Evolutionary conservation across 2,797 vertebrate species (phyloP).

Genomic region (Morelia viridis): DNA sequence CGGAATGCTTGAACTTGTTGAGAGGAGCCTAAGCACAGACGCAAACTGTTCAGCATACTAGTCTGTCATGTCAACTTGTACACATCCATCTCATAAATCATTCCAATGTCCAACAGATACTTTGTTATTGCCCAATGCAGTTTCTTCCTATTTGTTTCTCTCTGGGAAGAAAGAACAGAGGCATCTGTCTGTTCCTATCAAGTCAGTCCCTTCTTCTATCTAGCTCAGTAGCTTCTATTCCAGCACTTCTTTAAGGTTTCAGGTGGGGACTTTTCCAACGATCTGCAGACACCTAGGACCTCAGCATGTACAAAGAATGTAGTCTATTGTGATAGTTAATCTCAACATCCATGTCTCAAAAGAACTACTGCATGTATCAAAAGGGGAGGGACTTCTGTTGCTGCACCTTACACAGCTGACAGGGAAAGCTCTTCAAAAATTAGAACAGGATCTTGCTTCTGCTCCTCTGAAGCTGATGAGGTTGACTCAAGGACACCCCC

Average conservation of each 20-base stretch:
- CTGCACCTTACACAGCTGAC: background rate
- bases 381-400: background rate
- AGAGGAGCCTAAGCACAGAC: accelerated
- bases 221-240: background rate
- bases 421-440: background rate
- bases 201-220: no score
- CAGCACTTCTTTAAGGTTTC: background rate
- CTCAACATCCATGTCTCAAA: background rate
- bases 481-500: background rate
- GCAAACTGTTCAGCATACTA: background rate
- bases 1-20: conserved; percentile 4
- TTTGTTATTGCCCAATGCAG: background rate
- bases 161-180: background rate
- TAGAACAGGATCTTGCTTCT: background rate
- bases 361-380: background rate
- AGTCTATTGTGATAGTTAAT: background rate
- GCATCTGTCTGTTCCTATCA: background rate
- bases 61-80: background rate
- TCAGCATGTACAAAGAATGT: background rate
- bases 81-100: background rate
- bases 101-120: background rate
- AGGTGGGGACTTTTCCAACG: background rate
- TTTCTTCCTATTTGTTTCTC: background rate
- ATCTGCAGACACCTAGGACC: background rate
- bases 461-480: background rate